A percentile compares a stretch with the other conserved stretches of the same genome.
Evolutionary conservation across 1,140 invertebrate species (phyloP).

Genomic region (Papilio aristodemus): DNA sequence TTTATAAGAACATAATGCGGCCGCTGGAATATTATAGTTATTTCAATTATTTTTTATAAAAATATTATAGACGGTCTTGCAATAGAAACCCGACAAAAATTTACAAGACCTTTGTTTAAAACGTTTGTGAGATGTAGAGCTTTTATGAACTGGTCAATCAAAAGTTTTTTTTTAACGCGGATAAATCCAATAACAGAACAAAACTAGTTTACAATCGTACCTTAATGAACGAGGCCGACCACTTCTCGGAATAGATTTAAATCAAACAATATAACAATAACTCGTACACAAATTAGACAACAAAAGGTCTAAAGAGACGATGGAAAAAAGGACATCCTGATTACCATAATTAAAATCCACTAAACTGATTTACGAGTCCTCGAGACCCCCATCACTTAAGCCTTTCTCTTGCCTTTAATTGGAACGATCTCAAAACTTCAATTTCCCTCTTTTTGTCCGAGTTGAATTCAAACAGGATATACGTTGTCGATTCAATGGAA

Average conservation of each 20-base stretch:
- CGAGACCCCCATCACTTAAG: slow-evolving; percentile 68
- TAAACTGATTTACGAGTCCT: slow-evolving; percentile 72
- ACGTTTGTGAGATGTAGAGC: neutral
- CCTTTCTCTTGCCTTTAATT: slow-evolving; percentile 71
- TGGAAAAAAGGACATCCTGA: slow-evolving; percentile 71
- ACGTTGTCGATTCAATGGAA: slow-evolving; percentile 59
- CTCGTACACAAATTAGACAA: slow-evolving; percentile 59
- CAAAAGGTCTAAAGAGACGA: slow-evolving; percentile 55
- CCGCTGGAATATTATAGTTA: too few species aligned
- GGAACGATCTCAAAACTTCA: slow-evolving; percentile 66
- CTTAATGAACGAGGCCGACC: slow-evolving; percentile 9
- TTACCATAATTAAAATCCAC: slow-evolving; percentile 76
- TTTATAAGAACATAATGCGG: too few species aligned
- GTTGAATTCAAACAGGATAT: slow-evolving; percentile 62
- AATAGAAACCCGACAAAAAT: neutral
- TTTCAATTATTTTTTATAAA: too few species aligned
- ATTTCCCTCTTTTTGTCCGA: slow-evolving; percentile 65
- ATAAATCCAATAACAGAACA: slow-evolving; percentile 7
- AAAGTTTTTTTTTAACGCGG: slow-evolving; percentile 11
- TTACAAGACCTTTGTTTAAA: slow-evolving; percentile 5
- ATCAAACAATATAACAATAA: slow-evolving; percentile 43
- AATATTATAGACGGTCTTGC: neutral
- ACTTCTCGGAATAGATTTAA: slow-evolving; percentile 27
- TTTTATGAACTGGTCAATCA: slow-evolving; percentile 3
- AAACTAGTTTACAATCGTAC: slow-evolving; percentile 27